Evolutionary conservation across 2,888 invertebrate species (phyloP), one percentile per base, ranked within the genome.

Genomic region (Drosophila macrospina): DNA sequence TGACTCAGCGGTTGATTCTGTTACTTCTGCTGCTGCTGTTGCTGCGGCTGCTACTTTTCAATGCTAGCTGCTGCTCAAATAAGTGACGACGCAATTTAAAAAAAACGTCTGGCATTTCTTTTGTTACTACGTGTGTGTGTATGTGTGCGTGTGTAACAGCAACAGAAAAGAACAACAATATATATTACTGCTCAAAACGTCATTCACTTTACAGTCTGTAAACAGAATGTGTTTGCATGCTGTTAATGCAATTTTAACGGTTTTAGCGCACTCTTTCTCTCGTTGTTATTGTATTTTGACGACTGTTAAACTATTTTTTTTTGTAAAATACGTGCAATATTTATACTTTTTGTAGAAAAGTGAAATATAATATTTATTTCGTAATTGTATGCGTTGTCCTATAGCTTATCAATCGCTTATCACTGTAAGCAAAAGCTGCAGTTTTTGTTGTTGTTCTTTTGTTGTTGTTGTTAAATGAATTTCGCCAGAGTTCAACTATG

Each of bases 71-170:
- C 56, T 67, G 65, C 54, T 69, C 41, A 41, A 61, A 74, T 61
- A 76, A 69, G 48, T 69, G 77, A 77, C 78, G 77, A 74, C 80
- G 78, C 70, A 78, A 74, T 78, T 80, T 65, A 76, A 61, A 60
- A 67, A 70, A 68, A 56, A 71, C 61, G 57, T 68, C 68, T 68
- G 66, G 66, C 39, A 65, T 64, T 79, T 79, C 78, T 80, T 80
- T 78, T 78, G 80, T 79, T 77, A 48, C 70, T 67, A 30, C 44
- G 56, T 56, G 56, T 24, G 16, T 47, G 24, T 39, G 41, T 47
- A 41, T 34, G 42, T 39, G 42, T 34, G 37, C 55, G 41, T 15
- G 36, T 56, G 20, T 45, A 56, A 44, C 56, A 59, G 65, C 41
- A 55, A 56, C 44, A 59, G 24, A 15, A 32, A 32, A 41, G 20